Evolutionary conservation across 2,113 vertebrate species (phyloP).

Genomic region (Ranitomeya imitator): DNA sequence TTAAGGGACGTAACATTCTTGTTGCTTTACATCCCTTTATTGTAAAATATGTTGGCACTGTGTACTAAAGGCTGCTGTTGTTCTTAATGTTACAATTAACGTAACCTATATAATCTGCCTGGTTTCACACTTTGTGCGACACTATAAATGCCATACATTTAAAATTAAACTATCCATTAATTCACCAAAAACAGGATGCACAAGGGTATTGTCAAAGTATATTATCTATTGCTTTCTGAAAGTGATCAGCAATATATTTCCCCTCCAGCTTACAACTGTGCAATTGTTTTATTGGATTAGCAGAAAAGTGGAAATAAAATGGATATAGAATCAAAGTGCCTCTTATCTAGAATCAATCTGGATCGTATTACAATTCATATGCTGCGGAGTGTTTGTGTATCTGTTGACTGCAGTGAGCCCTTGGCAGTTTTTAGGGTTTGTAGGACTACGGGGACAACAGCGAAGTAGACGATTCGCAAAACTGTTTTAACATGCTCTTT

Average conservation of each 20-base stretch:
- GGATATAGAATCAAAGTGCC: conserved; percentile 54
- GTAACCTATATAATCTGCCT: background rate
- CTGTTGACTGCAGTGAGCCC: conserved; percentile 64
- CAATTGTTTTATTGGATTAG: conserved; percentile 58
- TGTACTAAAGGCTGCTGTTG: too few relatives aligned
- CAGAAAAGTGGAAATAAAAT: conserved; percentile 56
- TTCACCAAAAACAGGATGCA: conserved; percentile 8
- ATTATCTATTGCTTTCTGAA: conserved; percentile 48
- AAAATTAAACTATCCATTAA: background rate
- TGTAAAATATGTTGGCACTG: too few relatives aligned
- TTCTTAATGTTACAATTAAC: background rate
- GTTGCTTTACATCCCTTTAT: too few relatives aligned
- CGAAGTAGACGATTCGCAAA: conserved; percentile 67
- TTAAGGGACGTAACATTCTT: too few relatives aligned
- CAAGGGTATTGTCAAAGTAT: conserved; percentile 6
- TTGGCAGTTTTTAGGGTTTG: conserved; percentile 65
- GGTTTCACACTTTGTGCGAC: background rate
- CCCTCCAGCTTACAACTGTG: conserved; percentile 37
- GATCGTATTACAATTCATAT: conserved; percentile 56
- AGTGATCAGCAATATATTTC: conserved; percentile 53
- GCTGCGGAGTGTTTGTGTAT: conserved; percentile 62
- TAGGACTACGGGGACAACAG: conserved; percentile 63
- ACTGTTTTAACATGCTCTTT: conserved; percentile 64
- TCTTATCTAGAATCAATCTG: conserved; percentile 57
- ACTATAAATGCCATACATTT: background rate